phyloP scores from a whole-genome alignment of 2,113 vertebrate genomes.

The Cisticola juncidis region DNA sequence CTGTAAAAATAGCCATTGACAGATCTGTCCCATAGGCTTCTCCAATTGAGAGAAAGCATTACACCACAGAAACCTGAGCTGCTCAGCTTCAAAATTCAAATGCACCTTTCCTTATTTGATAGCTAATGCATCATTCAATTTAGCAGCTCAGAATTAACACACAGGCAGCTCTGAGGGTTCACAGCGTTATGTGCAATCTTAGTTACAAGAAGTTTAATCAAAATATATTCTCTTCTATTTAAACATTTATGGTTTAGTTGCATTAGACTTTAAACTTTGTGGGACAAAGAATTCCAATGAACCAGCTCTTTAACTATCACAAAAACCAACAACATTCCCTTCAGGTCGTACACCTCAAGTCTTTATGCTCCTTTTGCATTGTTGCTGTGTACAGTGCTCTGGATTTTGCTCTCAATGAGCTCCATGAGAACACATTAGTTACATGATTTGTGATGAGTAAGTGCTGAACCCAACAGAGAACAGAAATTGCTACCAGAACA shows the following conservation, averaged over 20 bases:
- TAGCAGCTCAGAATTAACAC: not conserved
- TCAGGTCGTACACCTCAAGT: not conserved
- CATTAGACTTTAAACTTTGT: not conserved
- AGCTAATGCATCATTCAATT: not conserved
- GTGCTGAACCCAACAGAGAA: not conserved
- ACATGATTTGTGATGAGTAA: not conserved
- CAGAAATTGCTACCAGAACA: not conserved
- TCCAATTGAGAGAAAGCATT: not conserved
- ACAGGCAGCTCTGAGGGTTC: not conserved
- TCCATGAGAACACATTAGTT: not conserved
- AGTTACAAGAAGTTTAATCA: not conserved
- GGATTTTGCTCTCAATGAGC: not conserved
- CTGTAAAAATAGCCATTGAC: not conserved
- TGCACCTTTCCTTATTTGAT: not conserved
- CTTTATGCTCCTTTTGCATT: not conserved
- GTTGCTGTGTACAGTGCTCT: not conserved
- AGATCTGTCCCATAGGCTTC: not conserved
- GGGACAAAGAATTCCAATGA: not conserved
- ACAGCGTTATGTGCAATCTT: not conserved
- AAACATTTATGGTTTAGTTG: not conserved
- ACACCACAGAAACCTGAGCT: not conserved
- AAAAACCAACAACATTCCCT: rapidly evolving
- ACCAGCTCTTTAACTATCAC: not conserved
- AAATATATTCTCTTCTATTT: not conserved
- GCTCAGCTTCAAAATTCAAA: not conserved